Base-by-base conservation (phyloP, 2,113 vertebrate species). In the Amphiprion percula region DNA sequence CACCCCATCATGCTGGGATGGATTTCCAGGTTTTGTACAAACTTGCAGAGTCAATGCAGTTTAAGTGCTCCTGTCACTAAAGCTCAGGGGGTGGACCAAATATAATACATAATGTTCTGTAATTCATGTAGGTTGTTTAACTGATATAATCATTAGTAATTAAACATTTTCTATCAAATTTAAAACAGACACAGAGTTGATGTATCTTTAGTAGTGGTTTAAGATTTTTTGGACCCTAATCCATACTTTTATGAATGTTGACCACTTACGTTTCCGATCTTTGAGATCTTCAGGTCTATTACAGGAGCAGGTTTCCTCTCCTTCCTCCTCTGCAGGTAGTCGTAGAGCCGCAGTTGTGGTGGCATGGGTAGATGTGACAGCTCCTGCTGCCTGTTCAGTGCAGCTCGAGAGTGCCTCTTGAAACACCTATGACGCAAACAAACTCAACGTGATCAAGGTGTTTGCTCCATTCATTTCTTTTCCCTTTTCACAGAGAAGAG, bases 221-320 rank as follows among this genome's bases (percentile, higher is more conserved):
- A 5, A 9, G 49, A 55, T 23, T 55, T 15, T 14, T 14, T 12
- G 15, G 26, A 4, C 12, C 11, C 23, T 4, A 55, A 11, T 11
- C 10, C 10, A 24, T 11, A 1, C 4, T 52, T 1, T 0, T 3
- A 4, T 5, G 10, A 2, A 12, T 23, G 17, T 16, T 54, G 26
- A 9, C n/a, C 1, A 90, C 96, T 94, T 87, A 99, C 98, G 64
- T 98, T 99, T 91, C 97, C 97, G 84, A 97, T 95, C 94, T 98
- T 99, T 85, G 97, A 99, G 92, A 99, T 98, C 93, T 99, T 99
- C 72, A 99, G 97, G 93, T 99, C 98, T 80, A 97, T 96, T 28
- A 89, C 91, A 47, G 97, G 97, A 33, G 94, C 87, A 63, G 95
- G 93, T 94, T 97, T 98, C 91, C 97, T 96, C 83, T 99, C 97